Base-by-base conservation (phyloP, 2,888 invertebrate species). In the Eupeodes latifasciatus region DNA sequence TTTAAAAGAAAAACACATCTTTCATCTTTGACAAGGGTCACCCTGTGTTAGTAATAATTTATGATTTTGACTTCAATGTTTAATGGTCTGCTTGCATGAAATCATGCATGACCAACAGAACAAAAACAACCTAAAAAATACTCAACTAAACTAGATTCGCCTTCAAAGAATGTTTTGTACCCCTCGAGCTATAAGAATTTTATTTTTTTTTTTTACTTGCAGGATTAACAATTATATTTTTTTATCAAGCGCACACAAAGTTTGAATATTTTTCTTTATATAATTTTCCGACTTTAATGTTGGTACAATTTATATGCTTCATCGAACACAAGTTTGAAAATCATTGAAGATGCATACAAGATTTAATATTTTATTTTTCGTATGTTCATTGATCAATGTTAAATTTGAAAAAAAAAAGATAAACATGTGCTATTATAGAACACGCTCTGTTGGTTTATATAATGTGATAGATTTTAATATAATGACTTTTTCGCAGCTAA, bases 41-140 rank as follows among this genome's bases (percentile, higher is more conserved):
- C 72, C 72, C 59, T 59, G 59, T 72, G 27, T 34, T 10, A 5
- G 49, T 59, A 47, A 44, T 27, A 40, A 40, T 72, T 57, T 61
- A 67, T 74, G 67, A 81, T 81, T 75, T 83, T 72, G 72, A 55
- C 84, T 84, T 77, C 57, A 49, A 77, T 64, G 67, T 61, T 51
- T 86, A 77, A 87, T 84, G 69, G 72, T n/a, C 55, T 66, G 71
- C 27, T 81, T 16, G 51, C 87, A 84, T 80, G 87, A 83, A 81
- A 84, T 84, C 80, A 74, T 83, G 83, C 86, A 79, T 75, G 79
- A 79, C 83, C 61, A 61, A 27, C 16, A 14, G 14, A 49, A 40
- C 40, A 14, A 3, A 44, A n/a, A 27, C 27, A 27, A 27, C 27
- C 27, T 0, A 49, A 47, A 64, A 44, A 74, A 57, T 44, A 51